phyloP scores from a whole-genome alignment of 2,113 vertebrate genomes.

The Nibea coibor region DNA sequence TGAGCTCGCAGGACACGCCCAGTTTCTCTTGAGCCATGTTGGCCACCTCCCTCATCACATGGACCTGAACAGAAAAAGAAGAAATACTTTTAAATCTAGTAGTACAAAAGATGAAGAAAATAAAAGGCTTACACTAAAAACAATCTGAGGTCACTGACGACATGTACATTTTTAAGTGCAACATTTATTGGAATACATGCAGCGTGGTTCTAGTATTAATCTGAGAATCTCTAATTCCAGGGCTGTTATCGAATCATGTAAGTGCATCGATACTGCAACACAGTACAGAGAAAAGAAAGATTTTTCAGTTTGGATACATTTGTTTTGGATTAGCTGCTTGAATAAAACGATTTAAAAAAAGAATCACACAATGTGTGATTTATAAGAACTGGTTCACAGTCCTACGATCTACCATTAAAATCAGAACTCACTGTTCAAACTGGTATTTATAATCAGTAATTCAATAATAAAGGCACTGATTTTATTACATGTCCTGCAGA shows the following conservation, averaged over 20 bases:
- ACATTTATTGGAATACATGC: neutral
- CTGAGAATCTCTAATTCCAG: neutral
- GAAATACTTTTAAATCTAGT: neutral
- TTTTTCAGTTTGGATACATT: neutral
- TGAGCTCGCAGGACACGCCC: constrained; percentile 96
- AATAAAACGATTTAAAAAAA: neutral
- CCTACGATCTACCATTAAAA: no score
- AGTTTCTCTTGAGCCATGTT: constrained; percentile 96
- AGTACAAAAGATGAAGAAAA: no score
- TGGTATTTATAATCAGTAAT: neutral
- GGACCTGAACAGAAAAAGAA: constrained; percentile 84
- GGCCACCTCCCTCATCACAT: constrained; percentile 95
- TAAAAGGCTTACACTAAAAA: neutral
- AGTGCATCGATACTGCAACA: neutral
- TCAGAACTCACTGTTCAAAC: neutral
- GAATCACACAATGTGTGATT: neutral
- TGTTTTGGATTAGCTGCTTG: neutral
- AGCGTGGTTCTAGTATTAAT: neutral
- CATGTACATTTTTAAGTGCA: neutral
- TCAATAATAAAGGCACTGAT: neutral
- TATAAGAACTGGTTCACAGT: neutral
- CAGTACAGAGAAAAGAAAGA: neutral
- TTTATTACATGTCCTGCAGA: neutral
- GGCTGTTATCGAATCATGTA: neutral
- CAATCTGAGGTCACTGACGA: neutral